Base-by-base conservation (phyloP, 2,113 vertebrate species). In the Colinus virginianus region DNA sequence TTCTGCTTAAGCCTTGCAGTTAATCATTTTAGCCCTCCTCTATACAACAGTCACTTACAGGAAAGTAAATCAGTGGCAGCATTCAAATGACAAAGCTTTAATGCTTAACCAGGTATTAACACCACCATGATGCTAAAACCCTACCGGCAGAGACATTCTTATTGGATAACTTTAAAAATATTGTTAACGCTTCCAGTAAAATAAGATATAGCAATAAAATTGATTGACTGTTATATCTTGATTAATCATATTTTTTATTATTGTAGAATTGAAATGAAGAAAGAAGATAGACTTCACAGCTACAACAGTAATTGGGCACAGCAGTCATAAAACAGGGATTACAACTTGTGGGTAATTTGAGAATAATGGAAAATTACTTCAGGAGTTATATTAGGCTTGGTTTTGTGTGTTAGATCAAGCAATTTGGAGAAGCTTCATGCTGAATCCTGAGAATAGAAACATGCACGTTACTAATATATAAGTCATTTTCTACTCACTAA, bases 291-390 rank as follows among this genome's bases (percentile, higher is more conserved):
- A 40, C 51, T 83, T 88, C 61, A 77, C 21, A 78, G n/a, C 69
- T 88, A 38, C 20, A 78, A 43, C 2, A 36, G 36, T 64, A 80
- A 84, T 77, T 90, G 61, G 51, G 46, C 64, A 80, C 55, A 83
- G 32, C 72, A 90, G 42, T 78, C 43, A 68, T 46, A 75, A 59
- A 89, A 38, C 20, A 71, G 38, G 43, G 25, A 80, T 59, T 56
- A 59, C 11, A 90, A 75, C 5, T 68, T 76, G 58, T 11, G 16
- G 32, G 51, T 51, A 81, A 88, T 84, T 87, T 42, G 25, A 81
- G 38, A 95, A 78, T 56, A 86, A 87, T 21, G 28, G 55, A 23
- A 70, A 81, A 78, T 75, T 90, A 80, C n/a, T 78, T 68, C 46
- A 86, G 56, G 23, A 88, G 4, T 63, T 84, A 56, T 1, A 2